Conservation (phyloP, 2,113 vertebrate species). For the Ciconia boyciana region DNA sequence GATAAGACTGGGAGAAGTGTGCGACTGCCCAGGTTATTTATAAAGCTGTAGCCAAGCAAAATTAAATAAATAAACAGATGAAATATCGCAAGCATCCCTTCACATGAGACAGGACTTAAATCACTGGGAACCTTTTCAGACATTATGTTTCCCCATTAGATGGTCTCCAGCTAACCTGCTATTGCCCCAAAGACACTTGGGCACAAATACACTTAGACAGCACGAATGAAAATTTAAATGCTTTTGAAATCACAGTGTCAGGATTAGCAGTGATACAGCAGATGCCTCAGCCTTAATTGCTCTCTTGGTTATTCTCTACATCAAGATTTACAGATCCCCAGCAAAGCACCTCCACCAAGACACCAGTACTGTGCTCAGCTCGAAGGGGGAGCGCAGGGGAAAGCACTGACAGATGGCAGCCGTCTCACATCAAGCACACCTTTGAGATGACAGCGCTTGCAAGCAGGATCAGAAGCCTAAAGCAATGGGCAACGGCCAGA, state of each 20-base stretch:
- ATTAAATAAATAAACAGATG: neutral
- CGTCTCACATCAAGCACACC: neutral
- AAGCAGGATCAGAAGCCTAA: neutral
- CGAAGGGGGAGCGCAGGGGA: fast-evolving
- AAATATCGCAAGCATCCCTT: neutral
- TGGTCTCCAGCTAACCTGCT: neutral
- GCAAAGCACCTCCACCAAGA: neutral
- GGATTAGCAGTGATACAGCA: neutral
- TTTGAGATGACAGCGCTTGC: neutral
- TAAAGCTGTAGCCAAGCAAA: neutral
- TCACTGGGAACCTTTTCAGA: neutral
- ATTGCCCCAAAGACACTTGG: neutral
- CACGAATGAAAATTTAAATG: neutral
- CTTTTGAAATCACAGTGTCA: neutral
- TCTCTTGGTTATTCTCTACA: neutral
- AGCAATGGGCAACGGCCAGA: neutral
- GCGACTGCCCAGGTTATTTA: neutral
- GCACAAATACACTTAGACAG: neutral
- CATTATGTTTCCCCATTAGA: neutral
- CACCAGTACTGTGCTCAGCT: neutral
- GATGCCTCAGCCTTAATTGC: neutral
- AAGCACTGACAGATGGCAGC: neutral
- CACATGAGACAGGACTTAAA: neutral
- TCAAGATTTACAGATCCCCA: neutral
- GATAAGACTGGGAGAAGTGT: neutral